Evolutionary conservation across 2,888 invertebrate genomes (phyloP), one percentile per base, ranked within the genome.

Genomic region (Metacarcinus magister): DNA sequence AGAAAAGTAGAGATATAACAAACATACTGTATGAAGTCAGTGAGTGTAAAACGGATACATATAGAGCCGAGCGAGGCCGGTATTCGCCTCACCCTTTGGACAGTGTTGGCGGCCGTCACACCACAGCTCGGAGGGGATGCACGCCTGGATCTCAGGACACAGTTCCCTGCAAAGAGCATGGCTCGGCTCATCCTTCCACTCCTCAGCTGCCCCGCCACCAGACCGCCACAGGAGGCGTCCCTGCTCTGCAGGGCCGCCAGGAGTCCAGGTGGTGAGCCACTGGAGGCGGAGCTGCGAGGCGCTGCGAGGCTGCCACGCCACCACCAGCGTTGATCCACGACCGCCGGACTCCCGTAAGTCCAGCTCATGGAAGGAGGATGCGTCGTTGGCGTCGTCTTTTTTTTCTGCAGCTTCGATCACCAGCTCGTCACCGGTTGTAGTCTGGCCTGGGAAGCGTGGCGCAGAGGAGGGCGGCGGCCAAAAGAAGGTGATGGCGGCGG

Each of bases 81-180:
- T 16, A 19, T 0, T 43, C n/a, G 39, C 32, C 95, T 97, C 28
- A 97, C 97, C 96, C 46, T 95, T 87, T 3, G 97, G 96, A 60
- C 97, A 97, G 67, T 97, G 97, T 19, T 96, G 87, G 19, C 92
- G 91, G n/a, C 97, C 97, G 91, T 97, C 97, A 32, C 97, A 97
- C 97, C 97, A 97, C 28, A 97, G 95, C 43, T 96, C 96, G 10
- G 96, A 19, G n/a, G 96, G 95, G 93, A 97, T 97, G 46, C 97
- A 97, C 7, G 97, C 97, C 13, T 94, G 95, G 23, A 97, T 67
- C 39, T 96, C 97, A 19, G 95, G 96, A 54, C 97, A 97, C 67
- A 96, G 93, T 46, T 97, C 97, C 32, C 92, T 96, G 48, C 97
- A 97, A 39, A 92, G 96, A 8, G 28, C 16, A 0, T 92, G 82